Evolutionary conservation across 2,888 invertebrate species (phyloP).

Genomic region (Eugnorisma glareosa): DNA sequence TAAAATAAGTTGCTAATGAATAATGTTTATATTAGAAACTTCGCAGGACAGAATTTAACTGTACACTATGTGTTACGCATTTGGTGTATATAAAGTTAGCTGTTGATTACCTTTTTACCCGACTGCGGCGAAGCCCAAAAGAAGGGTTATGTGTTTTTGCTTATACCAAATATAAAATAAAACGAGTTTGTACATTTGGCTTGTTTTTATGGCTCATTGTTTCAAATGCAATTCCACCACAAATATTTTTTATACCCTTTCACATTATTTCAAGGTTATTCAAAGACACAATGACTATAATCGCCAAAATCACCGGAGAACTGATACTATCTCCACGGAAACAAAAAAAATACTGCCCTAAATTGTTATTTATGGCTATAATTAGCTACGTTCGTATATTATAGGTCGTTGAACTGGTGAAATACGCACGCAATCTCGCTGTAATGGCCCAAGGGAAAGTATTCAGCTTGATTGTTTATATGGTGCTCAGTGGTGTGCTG

Average conservation of each 20-base stretch:
- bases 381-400: constrained; percentile 64
- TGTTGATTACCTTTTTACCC: background rate
- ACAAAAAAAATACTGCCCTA: constrained; percentile 56
- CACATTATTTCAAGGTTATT: no score
- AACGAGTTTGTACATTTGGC: background rate
- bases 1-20: no score
- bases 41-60: background rate
- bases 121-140: no score
- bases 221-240: background rate
- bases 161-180: no score
- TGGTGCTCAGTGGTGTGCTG: background rate
- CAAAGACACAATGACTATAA: constrained; percentile 8
- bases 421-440: constrained; percentile 72
- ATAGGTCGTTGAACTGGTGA: constrained; percentile 68
- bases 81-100: background rate
- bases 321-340: constrained; percentile 41
- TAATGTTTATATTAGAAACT: background rate
- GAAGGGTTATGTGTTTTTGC: no score
- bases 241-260: background rate
- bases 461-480: constrained; percentile 38
- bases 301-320: constrained; percentile 29
- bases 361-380: constrained; percentile 66
- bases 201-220: background rate
- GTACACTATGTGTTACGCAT: background rate
- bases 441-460: constrained; percentile 61